phyloP scores from a whole-genome alignment of 2,888 invertebrate genomes.

The Thecophora atra region DNA sequence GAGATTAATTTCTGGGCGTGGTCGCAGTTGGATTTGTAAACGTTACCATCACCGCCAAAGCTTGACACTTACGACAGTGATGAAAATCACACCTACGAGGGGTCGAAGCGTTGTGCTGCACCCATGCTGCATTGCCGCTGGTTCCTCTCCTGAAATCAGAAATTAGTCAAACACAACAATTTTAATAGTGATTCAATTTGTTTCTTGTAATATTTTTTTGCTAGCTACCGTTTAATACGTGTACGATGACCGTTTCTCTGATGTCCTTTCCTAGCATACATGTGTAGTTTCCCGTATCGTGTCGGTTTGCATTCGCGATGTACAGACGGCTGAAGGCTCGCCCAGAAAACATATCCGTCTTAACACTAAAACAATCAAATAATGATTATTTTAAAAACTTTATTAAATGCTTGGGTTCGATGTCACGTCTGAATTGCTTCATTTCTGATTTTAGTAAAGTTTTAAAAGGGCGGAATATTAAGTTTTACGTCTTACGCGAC shows the following conservation, averaged over 20 bases:
- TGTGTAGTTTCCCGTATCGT: slow-evolving; percentile 83
- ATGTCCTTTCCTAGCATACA: slow-evolving; percentile 79
- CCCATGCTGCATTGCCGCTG: slow-evolving; percentile 66
- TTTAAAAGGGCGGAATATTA: too few relatives aligned
- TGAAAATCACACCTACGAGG: slow-evolving; percentile 59
- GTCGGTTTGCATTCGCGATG: slow-evolving; percentile 81
- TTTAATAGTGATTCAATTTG: background rate
- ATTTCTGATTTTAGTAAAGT: too few relatives aligned
- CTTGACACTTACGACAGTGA: slow-evolving; percentile 52
- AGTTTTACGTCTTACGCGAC: too few relatives aligned
- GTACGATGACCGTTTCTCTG: slow-evolving; percentile 76
- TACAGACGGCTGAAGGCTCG: slow-evolving; percentile 80
- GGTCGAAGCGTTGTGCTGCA: slow-evolving; percentile 52
- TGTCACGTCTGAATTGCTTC: too few relatives aligned
- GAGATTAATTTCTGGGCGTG: background rate
- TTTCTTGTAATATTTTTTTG: background rate
- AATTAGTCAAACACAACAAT: background rate
- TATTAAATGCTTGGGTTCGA: background rate
- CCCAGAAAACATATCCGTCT: slow-evolving; percentile 79
- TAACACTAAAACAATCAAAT: slow-evolving; percentile 69
- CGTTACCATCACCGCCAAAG: slow-evolving; percentile 56
- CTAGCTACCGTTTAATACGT: slow-evolving; percentile 78
- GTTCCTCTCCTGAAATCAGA: slow-evolving; percentile 61
- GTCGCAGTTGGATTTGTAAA: background rate
- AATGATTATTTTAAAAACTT: too few relatives aligned